Base-by-base conservation (phyloP, 2,888 invertebrate genomes). In the Microctonus hyperodae region DNA sequence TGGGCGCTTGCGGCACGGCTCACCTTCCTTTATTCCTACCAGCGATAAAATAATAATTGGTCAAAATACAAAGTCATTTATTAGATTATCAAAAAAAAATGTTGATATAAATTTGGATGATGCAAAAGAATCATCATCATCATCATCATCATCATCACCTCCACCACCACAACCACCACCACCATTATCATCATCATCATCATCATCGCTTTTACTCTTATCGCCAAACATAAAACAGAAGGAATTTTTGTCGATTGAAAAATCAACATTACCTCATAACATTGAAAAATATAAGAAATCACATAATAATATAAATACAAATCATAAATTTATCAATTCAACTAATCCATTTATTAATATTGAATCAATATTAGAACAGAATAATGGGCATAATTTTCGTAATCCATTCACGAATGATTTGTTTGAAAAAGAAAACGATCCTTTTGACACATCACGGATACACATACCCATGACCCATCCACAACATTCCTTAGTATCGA, bases 1-100 rank as follows among this genome's bases (percentile, higher is more conserved):
- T 78, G 81, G 82, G 76, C 81, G 81, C 73, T 76, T 78, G 74
- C 79, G 83, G 74, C 79, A 81, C 78, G 80, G 80, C 70, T 79
- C 81, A 74, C 78, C 75, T 73, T 79, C 78, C 74, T 75, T 74
- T 75, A 70, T 75, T 74, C 73, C 78, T 66, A 71, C 73, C 71
- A 74, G 74, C 66, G 71, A 75, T 44, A 71, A 65, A 69, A 70
- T 71, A 69, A 70, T 71, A 69, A 73, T 69, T 37, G 67, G 65
- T 64, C 73, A 73, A 50, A 63, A 61, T 44, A 16, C 10, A 50
- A 48, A 61, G 16, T 25, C 22, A n/a, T 28, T 35, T 23, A 40
- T 58, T 23, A 37, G 25, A 10, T 40, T 13, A 53, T 53, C 13
- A 53, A 44, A 25, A 53, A 53, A 53, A 23, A 28, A 23, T 6